phyloP scores from a whole-genome alignment of 2,888 invertebrate species.

The Campoplex nolae region DNA sequence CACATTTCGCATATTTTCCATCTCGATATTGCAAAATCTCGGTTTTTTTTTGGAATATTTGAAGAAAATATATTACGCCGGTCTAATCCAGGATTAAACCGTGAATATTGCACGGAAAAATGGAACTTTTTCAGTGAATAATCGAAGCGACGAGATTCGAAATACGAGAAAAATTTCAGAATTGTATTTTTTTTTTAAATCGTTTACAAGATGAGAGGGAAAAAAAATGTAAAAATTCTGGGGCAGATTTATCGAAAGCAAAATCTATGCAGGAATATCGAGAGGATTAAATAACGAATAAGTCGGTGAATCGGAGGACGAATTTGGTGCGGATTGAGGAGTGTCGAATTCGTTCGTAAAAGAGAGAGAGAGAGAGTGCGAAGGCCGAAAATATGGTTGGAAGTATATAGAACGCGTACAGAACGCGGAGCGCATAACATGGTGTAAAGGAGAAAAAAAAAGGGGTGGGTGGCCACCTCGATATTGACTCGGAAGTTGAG shows the following conservation, averaged over 20 bases:
- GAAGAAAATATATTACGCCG: not conserved
- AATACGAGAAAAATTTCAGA: not conserved
- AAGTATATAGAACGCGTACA: conserved; percentile 36
- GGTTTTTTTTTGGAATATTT: conserved; percentile 20
- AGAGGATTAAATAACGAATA: not conserved
- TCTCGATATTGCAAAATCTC: conserved; percentile 39
- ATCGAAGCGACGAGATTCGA: not conserved
- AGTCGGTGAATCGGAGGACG: not conserved
- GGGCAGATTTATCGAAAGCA: not conserved
- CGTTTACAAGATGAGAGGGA: not conserved
- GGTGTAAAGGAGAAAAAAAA: not conserved
- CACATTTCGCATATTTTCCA: conserved; percentile 3
- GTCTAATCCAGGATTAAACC: conserved; percentile 69
- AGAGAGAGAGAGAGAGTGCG: conserved; percentile 1
- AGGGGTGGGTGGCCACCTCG: conserved; percentile 65
- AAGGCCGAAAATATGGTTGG: conserved; percentile 36
- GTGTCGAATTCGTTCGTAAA: conserved; percentile 4
- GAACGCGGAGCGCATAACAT: conserved; percentile 56
- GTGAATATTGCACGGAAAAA: conserved; percentile 20
- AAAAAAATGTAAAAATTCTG: not conserved
- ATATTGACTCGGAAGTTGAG: conserved; percentile 79
- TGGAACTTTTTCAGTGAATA: not conserved
- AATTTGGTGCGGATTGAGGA: not conserved
- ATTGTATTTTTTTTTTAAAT: not conserved
- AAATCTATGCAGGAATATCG: not conserved